These are phyloP conservation scores for Lepidocyrtinus sp. DNA, from an alignment of 2,888 invertebrate genomes.

Conservation along the genomic window DNA sequence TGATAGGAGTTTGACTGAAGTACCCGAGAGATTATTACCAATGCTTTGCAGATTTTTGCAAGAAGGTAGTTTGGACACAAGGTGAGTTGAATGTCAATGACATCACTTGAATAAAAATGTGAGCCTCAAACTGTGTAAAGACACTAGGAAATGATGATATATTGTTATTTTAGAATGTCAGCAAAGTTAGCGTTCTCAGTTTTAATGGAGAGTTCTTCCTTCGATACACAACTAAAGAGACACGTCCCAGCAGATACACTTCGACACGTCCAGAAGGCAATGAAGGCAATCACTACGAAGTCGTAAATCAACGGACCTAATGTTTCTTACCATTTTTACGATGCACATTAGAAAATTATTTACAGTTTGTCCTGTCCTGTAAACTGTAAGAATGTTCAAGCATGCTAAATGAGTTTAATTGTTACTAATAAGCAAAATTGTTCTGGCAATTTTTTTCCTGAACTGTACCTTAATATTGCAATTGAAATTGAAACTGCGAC, in stretches of 20 bases:
- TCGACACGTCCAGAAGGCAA: slow-evolving; percentile 87
- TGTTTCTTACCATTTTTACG: no score
- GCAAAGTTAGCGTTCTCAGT: slow-evolving; percentile 84
- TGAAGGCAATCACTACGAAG: slow-evolving; percentile 73
- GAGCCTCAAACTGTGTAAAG: no score
- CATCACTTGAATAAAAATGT: no score
- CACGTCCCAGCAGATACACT: slow-evolving; percentile 85
- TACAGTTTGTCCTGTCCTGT: no score
- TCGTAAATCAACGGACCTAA: slow-evolving; percentile 43
- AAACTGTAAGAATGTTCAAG: no score
- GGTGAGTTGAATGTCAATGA: slow-evolving; percentile 73
- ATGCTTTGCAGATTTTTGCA: slow-evolving; percentile 87
- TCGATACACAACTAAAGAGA: slow-evolving; percentile 83
- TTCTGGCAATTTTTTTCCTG: no score
- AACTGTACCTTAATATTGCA: no score
- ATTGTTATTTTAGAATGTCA: slow-evolving; percentile 76
- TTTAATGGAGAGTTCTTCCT: slow-evolving; percentile 82
- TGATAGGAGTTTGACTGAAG: slow-evolving; percentile 81
- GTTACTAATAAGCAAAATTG: no score
- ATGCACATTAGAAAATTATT: no score
- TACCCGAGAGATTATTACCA: slow-evolving; percentile 84
- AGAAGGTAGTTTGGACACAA: slow-evolving; percentile 90
- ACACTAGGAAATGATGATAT: no score
- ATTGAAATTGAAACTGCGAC: no score
- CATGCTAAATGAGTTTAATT: no score